phyloP scores from a whole-genome alignment of 2,888 invertebrate genomes.

The Cataglyphis albicans region DNA sequence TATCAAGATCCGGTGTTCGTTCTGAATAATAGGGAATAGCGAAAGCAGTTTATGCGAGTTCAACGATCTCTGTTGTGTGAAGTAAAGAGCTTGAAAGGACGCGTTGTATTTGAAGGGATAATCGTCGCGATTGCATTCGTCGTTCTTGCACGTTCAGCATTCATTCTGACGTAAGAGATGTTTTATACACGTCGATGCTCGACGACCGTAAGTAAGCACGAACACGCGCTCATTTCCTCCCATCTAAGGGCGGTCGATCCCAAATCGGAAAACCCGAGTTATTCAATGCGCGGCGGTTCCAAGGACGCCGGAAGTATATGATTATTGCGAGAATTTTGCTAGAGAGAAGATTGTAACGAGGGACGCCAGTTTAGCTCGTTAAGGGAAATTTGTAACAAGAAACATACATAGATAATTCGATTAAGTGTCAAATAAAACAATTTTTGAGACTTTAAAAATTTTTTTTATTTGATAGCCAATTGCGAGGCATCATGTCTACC shows the following conservation, averaged over 20 bases:
- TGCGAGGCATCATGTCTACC: background rate
- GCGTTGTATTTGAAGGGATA: constrained; percentile 5
- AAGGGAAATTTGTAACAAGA: background rate
- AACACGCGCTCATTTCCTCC: constrained; percentile 45
- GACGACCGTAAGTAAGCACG: constrained; percentile 35
- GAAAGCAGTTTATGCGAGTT: constrained; percentile 25
- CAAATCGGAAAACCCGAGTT: constrained; percentile 73
- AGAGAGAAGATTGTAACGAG: constrained; percentile 41
- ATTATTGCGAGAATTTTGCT: background rate
- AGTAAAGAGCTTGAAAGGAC: constrained; percentile 4
- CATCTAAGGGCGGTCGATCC: constrained; percentile 66
- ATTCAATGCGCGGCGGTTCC: constrained; percentile 74
- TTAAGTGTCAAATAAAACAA: background rate
- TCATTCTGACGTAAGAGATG: constrained; percentile 51
- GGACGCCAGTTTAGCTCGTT: background rate
- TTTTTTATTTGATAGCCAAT: background rate
- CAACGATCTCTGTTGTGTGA: background rate
- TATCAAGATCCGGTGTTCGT: constrained; percentile 17
- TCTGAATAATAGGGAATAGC: constrained; percentile 22
- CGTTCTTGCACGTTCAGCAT: constrained; percentile 1
- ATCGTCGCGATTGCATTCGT: background rate
- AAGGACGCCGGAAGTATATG: constrained; percentile 26
- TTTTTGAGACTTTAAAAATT: background rate
- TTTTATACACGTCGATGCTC: constrained; percentile 41
- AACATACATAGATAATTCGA: background rate